Conservation (phyloP, 2,113 vertebrate genomes). For the Felis catus region DNA sequence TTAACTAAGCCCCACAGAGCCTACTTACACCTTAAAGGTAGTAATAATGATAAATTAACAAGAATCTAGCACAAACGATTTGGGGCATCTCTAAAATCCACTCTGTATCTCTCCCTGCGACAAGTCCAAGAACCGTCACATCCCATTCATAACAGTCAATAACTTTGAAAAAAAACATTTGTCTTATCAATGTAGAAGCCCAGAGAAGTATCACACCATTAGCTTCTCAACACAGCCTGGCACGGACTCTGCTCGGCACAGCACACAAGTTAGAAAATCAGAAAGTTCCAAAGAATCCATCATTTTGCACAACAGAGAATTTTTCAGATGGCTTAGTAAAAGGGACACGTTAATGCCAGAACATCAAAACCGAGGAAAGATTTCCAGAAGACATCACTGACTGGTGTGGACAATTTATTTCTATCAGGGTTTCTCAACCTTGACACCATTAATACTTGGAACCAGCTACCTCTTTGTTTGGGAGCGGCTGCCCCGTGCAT, state of each 20-base stretch:
- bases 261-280: neutral
- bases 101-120: neutral
- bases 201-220: neutral
- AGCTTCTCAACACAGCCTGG: neutral
- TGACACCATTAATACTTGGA: neutral
- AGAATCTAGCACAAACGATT: neutral
- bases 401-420: neutral
- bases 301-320: neutral
- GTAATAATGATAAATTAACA: neutral
- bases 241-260: neutral
- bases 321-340: constrained; percentile 27
- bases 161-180: constrained; percentile 27
- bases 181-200: neutral
- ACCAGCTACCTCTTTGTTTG: neutral
- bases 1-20: neutral
- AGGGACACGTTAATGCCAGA: neutral
- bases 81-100: neutral
- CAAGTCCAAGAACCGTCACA: neutral
- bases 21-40: neutral
- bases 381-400: neutral
- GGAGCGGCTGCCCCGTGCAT: neutral
- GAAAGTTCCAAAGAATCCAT: neutral
- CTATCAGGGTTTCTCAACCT: neutral
- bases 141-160: constrained; percentile 12
- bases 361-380: neutral